Percentiles rank a stretch among this genome's conserved stretches.
These are phyloP conservation scores for Esox masquinongy DNA, from an alignment of 2,797 vertebrate species.

Conservation along the genomic window DNA sequence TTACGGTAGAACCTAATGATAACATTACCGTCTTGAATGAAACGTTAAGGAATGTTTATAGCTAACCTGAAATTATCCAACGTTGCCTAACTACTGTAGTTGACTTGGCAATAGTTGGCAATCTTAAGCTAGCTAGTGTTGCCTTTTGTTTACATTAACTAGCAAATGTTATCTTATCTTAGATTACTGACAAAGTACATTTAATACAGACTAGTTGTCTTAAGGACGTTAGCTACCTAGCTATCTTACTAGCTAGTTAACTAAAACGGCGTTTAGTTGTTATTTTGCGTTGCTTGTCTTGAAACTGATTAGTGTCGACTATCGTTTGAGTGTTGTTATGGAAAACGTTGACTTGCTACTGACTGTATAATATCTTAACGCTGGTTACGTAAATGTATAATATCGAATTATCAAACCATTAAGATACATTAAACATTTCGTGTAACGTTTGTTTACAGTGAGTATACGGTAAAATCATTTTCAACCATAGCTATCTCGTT, in stretches of 20 bases:
- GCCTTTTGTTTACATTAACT: background rate
- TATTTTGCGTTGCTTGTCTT: background rate
- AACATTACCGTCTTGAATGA: background rate
- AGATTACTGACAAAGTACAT: background rate
- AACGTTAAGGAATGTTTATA: background rate
- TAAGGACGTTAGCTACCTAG: conserved; percentile 17
- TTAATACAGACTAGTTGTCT: conserved; percentile 16
- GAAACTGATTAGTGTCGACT: background rate
- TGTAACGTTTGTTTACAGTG: background rate
- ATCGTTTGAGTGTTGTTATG: background rate
- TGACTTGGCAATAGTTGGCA: too few species aligned
- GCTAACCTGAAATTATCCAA: background rate
- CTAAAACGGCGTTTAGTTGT: background rate
- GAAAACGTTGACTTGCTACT: background rate
- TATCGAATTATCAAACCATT: too few species aligned
- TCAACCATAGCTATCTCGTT: background rate
- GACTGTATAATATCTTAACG: background rate
- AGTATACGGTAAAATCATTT: background rate
- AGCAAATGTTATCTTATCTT: background rate
- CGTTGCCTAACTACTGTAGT: too few species aligned
- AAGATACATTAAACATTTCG: too few species aligned
- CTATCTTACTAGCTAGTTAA: conserved; percentile 6
- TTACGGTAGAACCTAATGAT: background rate
- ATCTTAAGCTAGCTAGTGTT: background rate
- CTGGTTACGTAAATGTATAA: too few species aligned